phyloP scores from a whole-genome alignment of 2,888 invertebrate genomes.

The Drosophila diplacantha region DNA sequence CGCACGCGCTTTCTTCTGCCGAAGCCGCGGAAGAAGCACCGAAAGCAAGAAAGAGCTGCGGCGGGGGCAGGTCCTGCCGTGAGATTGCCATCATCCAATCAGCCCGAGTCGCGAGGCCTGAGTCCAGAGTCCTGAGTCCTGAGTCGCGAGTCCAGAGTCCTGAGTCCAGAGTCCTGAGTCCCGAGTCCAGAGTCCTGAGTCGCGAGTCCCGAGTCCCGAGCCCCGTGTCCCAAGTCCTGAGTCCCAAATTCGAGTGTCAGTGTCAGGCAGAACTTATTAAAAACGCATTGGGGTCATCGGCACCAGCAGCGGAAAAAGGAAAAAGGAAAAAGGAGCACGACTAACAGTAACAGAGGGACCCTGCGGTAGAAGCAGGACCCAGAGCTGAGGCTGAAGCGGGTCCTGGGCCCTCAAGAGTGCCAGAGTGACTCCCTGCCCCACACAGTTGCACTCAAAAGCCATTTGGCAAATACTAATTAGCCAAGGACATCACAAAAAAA shows the following conservation, averaged over 20 bases:
- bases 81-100: conserved; percentile 62
- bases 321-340: conserved; percentile 4
- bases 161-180: not conserved
- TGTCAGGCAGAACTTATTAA: conserved; percentile 55
- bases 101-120: conserved; percentile 26
- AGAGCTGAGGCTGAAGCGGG: not conserved
- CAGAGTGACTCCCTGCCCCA: not conserved
- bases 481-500: not conserved
- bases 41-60: not conserved
- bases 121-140: conserved; percentile 11
- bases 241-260: conserved; percentile 16
- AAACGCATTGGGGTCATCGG: conserved; percentile 55
- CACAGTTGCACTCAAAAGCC: not conserved
- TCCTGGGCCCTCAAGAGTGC: not conserved
- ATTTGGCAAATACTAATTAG: conserved; percentile 6
- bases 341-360: conserved; percentile 14
- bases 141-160: no score
- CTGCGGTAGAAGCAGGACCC: not conserved
- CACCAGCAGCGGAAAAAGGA: conserved; percentile 7
- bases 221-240: not conserved
- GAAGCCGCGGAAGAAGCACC: no score
- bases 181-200: not conserved
- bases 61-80: conserved; percentile 34
- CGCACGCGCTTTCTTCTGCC: conserved; percentile 51
- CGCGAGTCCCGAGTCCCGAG: not conserved